These are phyloP conservation scores for Alentia gelatinosa DNA, from an alignment of 2,888 invertebrate species.

Conservation along the genomic window DNA sequence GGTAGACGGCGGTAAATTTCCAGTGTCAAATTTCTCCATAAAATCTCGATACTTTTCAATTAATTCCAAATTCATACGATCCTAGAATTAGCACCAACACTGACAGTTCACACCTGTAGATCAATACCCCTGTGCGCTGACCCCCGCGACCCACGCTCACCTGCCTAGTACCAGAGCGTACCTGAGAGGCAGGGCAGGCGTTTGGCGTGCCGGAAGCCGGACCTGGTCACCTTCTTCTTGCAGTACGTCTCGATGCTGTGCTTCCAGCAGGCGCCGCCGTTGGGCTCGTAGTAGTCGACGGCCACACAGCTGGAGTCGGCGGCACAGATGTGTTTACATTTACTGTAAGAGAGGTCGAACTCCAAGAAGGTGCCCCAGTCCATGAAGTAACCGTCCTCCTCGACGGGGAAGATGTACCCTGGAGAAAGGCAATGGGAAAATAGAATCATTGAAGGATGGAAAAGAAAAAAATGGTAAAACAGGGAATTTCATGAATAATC, in stretches of 20 bases:
- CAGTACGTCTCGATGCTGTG: constrained; percentile 25
- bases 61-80: no score
- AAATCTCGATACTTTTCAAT: no score
- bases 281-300: constrained; percentile 18
- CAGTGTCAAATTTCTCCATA: no score
- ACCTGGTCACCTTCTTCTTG: neutral
- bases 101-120: no score
- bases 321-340: constrained; percentile 30
- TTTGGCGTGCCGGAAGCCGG: constrained; percentile 23
- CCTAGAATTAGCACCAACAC: no score
- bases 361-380: constrained; percentile 15
- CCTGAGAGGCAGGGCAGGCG: constrained; percentile 45
- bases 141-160: neutral
- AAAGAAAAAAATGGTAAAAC: no score
- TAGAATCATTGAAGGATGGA: no score
- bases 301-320: neutral
- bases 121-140: no score
- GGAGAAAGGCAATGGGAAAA: no score
- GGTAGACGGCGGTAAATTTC: no score
- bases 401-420: constrained; percentile 18
- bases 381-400: constrained; percentile 50
- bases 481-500: no score
- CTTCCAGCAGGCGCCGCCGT: constrained; percentile 39
- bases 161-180: constrained; percentile 20
- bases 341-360: constrained; percentile 1